Base-by-base conservation (phyloP, 53 echinoderm and acorn worm species). In the Echinometra lucunter region DNA sequence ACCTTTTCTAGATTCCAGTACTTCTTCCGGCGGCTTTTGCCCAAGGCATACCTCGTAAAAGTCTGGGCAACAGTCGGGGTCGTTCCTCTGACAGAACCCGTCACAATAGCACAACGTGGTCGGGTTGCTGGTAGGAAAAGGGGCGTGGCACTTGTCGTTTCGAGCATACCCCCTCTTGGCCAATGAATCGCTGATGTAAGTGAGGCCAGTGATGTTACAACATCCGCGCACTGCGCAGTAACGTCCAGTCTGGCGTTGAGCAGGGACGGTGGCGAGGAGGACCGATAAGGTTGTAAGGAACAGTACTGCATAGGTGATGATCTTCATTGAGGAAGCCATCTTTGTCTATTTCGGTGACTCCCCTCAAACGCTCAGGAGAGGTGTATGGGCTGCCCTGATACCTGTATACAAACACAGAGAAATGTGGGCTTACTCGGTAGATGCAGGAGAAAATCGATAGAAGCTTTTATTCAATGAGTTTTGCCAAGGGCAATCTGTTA, bases 41-140 rank as follows among this genome's bases (percentile, higher is more conserved):
- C 98, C 98, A 17, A 97, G 96, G 56, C 97, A 98, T 53, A 92
- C 82, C 27, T 95, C 97, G 58, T 83, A 97, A 94, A 97, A 98
- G 88, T 98, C 98, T 35, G 98, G 98, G 92, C 98, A 98, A 53
- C 98, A 98, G 91, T 98, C 98, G 44, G 95, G 70, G 66, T 96
- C 92, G 40, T 97, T 97, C 30, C 97, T 91, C 66, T 97, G 96
- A 91, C 98, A 98, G 78, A 98, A 98, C 75, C 91, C 53, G 88
- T 98, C 98, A 75, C 98, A 98, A 82, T 98, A 98, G 91, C 98
- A 98, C 74, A 96, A 81, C 23, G 97, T 98, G 45, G 95, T 96
- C 27, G 97, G 97, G 82, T 94, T 93, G 6, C 91, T 89, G 37
- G 95, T 95, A 17, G 98, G 97, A 67, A 95, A 98, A 2, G 96